Evolutionary conservation across 2,888 invertebrate genomes (phyloP).

Genomic region (Syrista parreyssii): DNA sequence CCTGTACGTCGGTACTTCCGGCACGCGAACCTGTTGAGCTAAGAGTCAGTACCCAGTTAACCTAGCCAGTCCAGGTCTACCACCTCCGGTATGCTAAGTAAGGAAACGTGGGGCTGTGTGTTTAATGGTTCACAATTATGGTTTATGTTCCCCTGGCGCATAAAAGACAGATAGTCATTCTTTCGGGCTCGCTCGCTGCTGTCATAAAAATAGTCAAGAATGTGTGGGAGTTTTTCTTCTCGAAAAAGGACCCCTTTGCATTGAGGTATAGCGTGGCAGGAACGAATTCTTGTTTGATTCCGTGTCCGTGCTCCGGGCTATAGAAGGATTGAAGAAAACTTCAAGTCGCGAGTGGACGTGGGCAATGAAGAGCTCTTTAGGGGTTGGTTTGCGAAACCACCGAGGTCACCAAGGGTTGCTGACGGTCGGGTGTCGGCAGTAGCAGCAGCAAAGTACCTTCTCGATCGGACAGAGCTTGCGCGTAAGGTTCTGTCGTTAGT

Average conservation of each 20-base stretch:
- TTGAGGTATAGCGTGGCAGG: background rate
- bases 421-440: background rate
- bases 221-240: background rate
- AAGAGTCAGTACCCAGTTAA: background rate
- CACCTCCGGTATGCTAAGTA: background rate
- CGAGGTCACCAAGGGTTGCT: background rate
- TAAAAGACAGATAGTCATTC: background rate
- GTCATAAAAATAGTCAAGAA: background rate
- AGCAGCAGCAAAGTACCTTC: background rate
- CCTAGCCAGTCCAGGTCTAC: background rate
- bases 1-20: constrained; percentile 53
- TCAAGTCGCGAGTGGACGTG: background rate
- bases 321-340: background rate
- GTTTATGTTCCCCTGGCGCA: background rate
- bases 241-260: background rate
- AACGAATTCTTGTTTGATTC: background rate
- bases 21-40: constrained; percentile 63
- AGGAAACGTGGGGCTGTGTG: background rate
- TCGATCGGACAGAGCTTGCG: constrained; percentile 1
- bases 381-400: background rate
- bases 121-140: background rate
- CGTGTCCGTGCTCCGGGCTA: background rate
- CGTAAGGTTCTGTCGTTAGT: background rate
- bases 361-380: background rate
- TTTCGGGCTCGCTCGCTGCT: background rate